These are phyloP conservation scores for Dromaius novaehollandiae DNA, from an alignment of 2,113 vertebrate species.

Conservation along the genomic window DNA sequence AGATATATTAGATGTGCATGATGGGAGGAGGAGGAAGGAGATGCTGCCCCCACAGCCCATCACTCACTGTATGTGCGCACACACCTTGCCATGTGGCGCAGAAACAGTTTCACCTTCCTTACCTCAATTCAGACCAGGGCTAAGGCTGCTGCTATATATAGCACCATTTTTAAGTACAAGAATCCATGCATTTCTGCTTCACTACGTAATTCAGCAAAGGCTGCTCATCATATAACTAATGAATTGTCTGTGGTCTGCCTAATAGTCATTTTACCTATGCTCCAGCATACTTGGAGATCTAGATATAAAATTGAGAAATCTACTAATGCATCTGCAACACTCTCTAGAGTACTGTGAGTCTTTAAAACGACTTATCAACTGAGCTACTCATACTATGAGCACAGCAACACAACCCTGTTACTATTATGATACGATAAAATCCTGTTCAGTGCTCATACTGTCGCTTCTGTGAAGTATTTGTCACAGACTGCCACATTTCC, in stretches of 20 bases:
- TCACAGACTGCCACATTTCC: background rate
- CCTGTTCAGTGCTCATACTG: background rate
- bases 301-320: background rate
- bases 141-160: background rate
- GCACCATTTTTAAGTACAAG: background rate
- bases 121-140: background rate
- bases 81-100: accelerated
- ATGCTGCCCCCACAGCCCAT: too few species aligned
- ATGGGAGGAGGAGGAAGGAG: too few species aligned
- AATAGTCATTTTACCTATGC: background rate
- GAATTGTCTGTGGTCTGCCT: background rate
- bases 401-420: background rate
- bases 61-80: background rate
- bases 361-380: background rate
- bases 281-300: background rate
- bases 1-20: too few species aligned
- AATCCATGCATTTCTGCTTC: background rate
- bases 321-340: background rate
- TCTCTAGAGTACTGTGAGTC: background rate
- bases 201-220: accelerated
- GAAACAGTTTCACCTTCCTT: background rate
- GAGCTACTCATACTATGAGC: background rate
- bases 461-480: background rate
- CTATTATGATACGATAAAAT: background rate
- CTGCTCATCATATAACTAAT: background rate